A percentile compares a stretch with the other conserved stretches of the same genome.
phyloP scores from a whole-genome alignment of 2,888 invertebrate species.

The Drosophila eohydei region DNA sequence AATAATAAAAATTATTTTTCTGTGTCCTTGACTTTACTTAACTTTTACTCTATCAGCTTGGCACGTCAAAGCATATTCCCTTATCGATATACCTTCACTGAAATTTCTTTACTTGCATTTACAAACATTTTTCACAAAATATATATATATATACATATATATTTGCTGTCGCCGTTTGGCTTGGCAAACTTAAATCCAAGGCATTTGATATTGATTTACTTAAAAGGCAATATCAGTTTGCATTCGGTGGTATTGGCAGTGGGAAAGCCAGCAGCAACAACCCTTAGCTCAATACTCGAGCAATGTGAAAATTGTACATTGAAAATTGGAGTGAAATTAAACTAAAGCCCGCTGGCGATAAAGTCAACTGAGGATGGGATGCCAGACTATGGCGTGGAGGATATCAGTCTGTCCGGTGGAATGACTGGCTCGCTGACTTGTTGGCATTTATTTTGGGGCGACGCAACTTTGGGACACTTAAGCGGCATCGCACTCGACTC shows the following conservation, averaged over 20 bases:
- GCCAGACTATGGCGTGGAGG: constrained; percentile 6
- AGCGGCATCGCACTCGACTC: constrained; percentile 54
- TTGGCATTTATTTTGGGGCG: constrained; percentile 73
- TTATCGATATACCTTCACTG: constrained; percentile 1
- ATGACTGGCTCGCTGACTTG: constrained; percentile 70
- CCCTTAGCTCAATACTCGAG: constrained; percentile 56
- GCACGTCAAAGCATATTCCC: constrained; percentile 18
- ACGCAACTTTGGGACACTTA: constrained; percentile 77
- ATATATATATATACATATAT: background rate
- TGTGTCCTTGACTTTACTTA: background rate
- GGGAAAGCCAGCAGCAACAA: constrained; percentile 33
- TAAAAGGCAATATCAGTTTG: constrained; percentile 77
- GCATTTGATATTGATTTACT: constrained; percentile 77
- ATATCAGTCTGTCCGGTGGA: constrained; percentile 39
- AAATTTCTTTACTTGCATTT: constrained; percentile 22
- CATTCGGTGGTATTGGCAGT: constrained; percentile 17
- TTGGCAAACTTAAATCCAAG: constrained; percentile 75
- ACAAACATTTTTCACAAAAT: constrained; percentile 19
- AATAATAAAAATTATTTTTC: background rate
- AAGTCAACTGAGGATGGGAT: constrained; percentile 34
- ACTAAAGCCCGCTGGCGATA: constrained; percentile 73
- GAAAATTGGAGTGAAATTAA: constrained; percentile 78
- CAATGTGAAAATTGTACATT: constrained; percentile 78
- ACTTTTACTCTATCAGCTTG: background rate
- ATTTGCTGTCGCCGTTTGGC: constrained; percentile 30